Evolutionary conservation across 2,113 vertebrate species (phyloP).

Genomic region (Dascyllus trimaculatus): DNA sequence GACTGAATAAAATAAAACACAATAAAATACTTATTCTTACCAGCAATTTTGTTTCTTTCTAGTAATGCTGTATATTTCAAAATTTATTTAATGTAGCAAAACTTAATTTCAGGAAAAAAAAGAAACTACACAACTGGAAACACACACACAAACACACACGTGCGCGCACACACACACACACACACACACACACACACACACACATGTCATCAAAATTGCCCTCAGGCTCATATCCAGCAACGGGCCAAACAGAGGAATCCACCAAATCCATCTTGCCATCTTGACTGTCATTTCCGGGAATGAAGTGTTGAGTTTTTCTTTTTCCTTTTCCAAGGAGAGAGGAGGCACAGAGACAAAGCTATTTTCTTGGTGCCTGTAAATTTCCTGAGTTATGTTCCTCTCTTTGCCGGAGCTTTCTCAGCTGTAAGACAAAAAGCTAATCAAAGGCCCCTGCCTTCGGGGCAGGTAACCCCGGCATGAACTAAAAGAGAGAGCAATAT

Average conservation of each 20-base stretch:
- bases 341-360: slow-evolving; percentile 68
- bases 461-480: slow-evolving; percentile 88
- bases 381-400: slow-evolving; percentile 76
- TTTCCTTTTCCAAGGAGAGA: slow-evolving; percentile 25
- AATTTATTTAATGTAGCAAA: no score
- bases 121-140: neutral
- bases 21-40: no score
- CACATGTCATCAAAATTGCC: neutral
- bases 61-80: no score
- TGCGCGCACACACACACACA: no score
- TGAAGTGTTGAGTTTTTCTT: slow-evolving; percentile 33
- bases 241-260: slow-evolving; percentile 15
- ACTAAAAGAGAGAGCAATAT: slow-evolving; percentile 88
- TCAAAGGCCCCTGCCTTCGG: slow-evolving; percentile 87
- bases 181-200: slow-evolving; percentile 5
- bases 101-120: neutral
- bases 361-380: slow-evolving; percentile 77
- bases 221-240: neutral
- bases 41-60: no score
- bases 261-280: slow-evolving; percentile 35
- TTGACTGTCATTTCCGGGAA: slow-evolving; percentile 37
- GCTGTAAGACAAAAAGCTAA: slow-evolving; percentile 87
- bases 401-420: slow-evolving; percentile 84
- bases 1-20: no score
- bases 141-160: neutral